A percentile compares a stretch with the other conserved stretches of the same genome.
Evolutionary conservation across 2,888 invertebrate species (phyloP).

Genomic region (Brenthis daphne): DNA sequence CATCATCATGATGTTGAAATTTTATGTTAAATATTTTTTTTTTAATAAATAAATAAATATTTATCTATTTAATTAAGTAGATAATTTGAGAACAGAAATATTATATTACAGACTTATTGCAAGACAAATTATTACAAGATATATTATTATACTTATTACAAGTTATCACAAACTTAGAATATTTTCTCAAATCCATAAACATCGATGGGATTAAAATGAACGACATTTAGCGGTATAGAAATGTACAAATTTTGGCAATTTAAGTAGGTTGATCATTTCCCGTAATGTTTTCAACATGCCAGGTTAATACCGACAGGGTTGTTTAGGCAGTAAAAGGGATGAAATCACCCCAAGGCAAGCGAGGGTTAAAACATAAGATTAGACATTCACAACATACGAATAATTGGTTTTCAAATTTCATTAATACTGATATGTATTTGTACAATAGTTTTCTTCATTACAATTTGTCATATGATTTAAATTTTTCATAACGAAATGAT

Average conservation of each 20-base stretch:
- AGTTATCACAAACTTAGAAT: too few relatives aligned
- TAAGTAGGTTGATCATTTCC: slow-evolving; percentile 27
- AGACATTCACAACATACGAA: slow-evolving; percentile 28
- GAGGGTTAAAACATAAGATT: slow-evolving; percentile 32
- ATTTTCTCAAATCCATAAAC: not conserved
- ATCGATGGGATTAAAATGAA: slow-evolving; percentile 8
- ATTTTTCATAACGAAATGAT: too few relatives aligned
- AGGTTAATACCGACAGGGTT: slow-evolving; percentile 31
- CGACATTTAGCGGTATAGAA: slow-evolving; percentile 7
- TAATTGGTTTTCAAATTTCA: slow-evolving; percentile 24
- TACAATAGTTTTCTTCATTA: not conserved
- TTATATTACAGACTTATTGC: too few relatives aligned
- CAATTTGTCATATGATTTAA: not conserved
- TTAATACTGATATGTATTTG: not conserved
- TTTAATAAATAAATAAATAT: not conserved
- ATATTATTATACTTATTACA: too few relatives aligned
- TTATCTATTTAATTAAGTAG: not conserved
- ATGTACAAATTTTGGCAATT: slow-evolving; percentile 17
- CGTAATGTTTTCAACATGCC: slow-evolving; percentile 29
- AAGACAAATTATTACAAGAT: too few relatives aligned
- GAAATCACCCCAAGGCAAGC: slow-evolving; percentile 27
- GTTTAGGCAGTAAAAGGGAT: slow-evolving; percentile 34
- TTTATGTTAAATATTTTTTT: too few relatives aligned
- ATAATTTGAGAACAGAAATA: too few relatives aligned
- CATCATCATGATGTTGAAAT: too few relatives aligned